These are phyloP conservation scores for Scaptomyza montana DNA, from an alignment of 1,140 invertebrate species.

Conservation along the genomic window DNA sequence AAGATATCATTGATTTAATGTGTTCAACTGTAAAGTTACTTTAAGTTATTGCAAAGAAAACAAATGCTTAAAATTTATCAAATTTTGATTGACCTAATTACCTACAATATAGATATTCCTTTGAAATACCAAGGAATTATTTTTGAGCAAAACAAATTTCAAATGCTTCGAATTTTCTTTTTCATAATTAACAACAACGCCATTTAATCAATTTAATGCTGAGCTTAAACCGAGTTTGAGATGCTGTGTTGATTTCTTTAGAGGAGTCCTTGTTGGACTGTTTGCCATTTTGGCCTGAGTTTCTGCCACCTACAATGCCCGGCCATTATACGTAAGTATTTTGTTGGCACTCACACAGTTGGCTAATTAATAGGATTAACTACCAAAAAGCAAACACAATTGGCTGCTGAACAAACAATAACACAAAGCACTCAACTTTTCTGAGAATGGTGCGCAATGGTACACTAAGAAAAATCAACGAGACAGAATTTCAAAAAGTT, in stretches of 20 bases:
- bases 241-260: neutral
- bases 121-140: neutral
- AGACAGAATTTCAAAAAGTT: too few species aligned
- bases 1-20: too few species aligned
- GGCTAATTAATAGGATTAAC: conserved; percentile 81
- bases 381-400: conserved; percentile 81
- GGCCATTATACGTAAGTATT: conserved; percentile 17
- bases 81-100: too few species aligned
- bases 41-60: too few species aligned
- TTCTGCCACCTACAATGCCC: conserved; percentile 12
- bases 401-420: conserved; percentile 74
- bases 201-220: conserved; percentile 44
- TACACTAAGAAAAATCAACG: neutral
- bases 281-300: neutral
- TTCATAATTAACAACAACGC: conserved; percentile 21
- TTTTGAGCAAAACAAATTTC: neutral
- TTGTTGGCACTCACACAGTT: conserved; percentile 44
- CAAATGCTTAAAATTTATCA: too few species aligned
- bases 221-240: neutral
- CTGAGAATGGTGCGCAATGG: neutral
- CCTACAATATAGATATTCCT: too few species aligned
- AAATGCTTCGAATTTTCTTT: conserved; percentile 9
- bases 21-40: too few species aligned
- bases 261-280: neutral
- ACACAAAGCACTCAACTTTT: conserved; percentile 69